These are phyloP conservation scores for Pyrgilauda ruficollis DNA, from an alignment of 2,113 vertebrate species.

Conservation along the genomic window DNA sequence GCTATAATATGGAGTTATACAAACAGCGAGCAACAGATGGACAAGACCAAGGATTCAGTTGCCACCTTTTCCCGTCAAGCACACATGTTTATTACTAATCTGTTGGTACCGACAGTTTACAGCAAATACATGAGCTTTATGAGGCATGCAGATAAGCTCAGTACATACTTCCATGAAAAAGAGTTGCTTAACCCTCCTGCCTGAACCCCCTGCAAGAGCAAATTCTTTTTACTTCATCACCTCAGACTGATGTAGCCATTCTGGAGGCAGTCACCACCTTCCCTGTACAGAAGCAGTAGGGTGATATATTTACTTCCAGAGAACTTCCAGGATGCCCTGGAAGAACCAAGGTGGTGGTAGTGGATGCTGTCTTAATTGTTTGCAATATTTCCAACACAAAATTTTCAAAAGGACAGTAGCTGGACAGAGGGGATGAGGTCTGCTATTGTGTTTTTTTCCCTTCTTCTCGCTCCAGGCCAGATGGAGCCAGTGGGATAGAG, in stretches of 20 bases:
- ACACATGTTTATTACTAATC: conserved; percentile 22
- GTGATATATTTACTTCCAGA: background rate
- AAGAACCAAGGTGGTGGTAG: background rate
- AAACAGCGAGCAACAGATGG: conserved; percentile 22
- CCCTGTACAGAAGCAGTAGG: background rate
- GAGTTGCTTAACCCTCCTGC: background rate
- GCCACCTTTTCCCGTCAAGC: background rate
- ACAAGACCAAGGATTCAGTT: background rate
- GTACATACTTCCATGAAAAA: background rate
- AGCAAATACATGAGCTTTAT: background rate
- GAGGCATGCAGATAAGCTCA: background rate
- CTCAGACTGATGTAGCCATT: background rate
- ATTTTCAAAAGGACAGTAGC: background rate
- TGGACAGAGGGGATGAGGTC: background rate
- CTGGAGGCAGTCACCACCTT: background rate
- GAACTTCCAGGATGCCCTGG: background rate
- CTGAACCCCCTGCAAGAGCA: background rate
- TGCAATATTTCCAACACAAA: background rate
- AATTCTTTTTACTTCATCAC: background rate
- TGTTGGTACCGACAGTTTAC: background rate
- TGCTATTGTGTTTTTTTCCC: background rate
- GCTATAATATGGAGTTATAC: background rate
- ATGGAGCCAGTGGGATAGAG: background rate
- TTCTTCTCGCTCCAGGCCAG: background rate
- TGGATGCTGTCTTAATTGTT: background rate